These are phyloP conservation scores for Tarsius wallacei DNA, from an alignment of 2,797 vertebrate genomes.

Conservation along the genomic window DNA sequence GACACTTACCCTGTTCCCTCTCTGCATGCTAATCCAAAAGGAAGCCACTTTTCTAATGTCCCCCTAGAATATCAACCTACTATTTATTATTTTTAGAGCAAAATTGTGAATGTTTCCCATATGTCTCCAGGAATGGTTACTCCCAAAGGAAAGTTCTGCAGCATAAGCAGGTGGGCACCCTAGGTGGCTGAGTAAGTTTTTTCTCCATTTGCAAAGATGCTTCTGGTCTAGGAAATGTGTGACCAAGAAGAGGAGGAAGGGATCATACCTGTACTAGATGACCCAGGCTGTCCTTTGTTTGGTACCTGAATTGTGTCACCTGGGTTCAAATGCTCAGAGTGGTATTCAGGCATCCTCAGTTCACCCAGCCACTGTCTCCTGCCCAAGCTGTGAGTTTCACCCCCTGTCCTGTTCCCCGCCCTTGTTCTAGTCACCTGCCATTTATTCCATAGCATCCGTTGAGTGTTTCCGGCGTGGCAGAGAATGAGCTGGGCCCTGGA, in stretches of 20 bases:
- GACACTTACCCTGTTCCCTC: not conserved
- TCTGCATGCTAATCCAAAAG: not conserved
- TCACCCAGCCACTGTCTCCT: not conserved
- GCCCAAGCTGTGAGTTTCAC: rapidly evolving
- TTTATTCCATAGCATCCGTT: not conserved
- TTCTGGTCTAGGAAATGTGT: rapidly evolving
- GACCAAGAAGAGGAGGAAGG: rapidly evolving
- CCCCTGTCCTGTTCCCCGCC: rapidly evolving
- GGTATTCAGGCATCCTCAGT: rapidly evolving
- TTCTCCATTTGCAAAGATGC: not conserved
- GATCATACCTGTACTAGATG: rapidly evolving
- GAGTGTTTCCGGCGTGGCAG: rapidly evolving
- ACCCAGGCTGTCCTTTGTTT: rapidly evolving
- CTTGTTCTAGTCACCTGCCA: rapidly evolving
- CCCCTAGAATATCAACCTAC: not conserved
- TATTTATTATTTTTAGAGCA: constrained; percentile 29
- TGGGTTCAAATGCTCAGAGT: not conserved
- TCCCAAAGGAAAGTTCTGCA: not conserved
- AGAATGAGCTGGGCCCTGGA: not conserved
- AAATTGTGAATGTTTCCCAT: not conserved
- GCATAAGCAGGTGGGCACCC: not conserved
- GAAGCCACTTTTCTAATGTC: not conserved
- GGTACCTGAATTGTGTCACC: rapidly evolving
- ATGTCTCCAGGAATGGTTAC: not conserved
- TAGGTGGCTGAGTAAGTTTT: not conserved